phyloP scores from a whole-genome alignment of 35 echinoderm and acorn worm species.

The Strongylocentrotus purpuratus region DNA sequence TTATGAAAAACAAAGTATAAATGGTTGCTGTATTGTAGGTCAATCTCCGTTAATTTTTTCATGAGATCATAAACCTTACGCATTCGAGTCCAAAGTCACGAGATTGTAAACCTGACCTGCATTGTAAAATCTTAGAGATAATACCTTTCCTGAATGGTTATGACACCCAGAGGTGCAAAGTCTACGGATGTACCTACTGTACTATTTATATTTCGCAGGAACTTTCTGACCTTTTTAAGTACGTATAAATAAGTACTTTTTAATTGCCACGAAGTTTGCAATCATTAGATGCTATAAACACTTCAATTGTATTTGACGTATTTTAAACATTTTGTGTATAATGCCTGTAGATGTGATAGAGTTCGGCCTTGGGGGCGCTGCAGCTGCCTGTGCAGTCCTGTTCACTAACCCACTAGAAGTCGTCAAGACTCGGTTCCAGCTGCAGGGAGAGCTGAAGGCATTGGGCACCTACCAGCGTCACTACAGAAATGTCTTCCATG shows the following conservation, averaged over 20 bases:
- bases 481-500: conserved; percentile 87
- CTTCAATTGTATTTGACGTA: background rate
- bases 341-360: conserved; percentile 61
- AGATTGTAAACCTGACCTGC: too few relatives aligned
- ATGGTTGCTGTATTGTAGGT: too few relatives aligned
- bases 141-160: background rate
- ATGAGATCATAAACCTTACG: too few relatives aligned
- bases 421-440: conserved; percentile 93
- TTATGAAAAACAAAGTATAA: too few relatives aligned
- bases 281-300: background rate
- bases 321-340: background rate
- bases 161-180: background rate
- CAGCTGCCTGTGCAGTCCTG: conserved; percentile 76
- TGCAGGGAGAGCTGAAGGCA: conserved; percentile 87
- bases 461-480: conserved; percentile 82
- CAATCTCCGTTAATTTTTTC: too few relatives aligned
- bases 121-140: too few relatives aligned
- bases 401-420: conserved; percentile 98
- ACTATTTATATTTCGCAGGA: background rate
- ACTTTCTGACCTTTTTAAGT: background rate
- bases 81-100: too few relatives aligned
- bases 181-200: background rate
- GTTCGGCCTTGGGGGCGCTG: conserved; percentile 84
- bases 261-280: background rate
- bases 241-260: background rate